These are phyloP conservation scores for Engystomops pustulosus DNA, from an alignment of 2,113 vertebrate genomes.

Conservation along the genomic window DNA sequence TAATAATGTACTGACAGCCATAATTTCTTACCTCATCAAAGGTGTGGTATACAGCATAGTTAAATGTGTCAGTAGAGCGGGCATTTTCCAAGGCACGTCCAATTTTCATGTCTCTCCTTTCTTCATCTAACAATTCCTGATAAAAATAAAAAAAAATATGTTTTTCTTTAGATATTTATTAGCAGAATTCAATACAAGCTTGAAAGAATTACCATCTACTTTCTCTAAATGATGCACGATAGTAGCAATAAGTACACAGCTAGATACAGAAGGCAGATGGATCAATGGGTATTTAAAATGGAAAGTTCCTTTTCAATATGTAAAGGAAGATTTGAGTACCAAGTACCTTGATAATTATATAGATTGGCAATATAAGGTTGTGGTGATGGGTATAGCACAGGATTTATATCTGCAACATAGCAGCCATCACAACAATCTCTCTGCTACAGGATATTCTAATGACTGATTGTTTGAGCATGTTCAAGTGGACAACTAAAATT, in stretches of 20 bases:
- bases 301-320: not conserved
- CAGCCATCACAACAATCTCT: too few species aligned
- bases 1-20: not conserved
- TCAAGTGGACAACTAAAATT: too few species aligned
- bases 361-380: too few species aligned
- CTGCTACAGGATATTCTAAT: too few species aligned
- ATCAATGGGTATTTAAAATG: too few species aligned
- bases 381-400: too few species aligned
- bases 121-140: constrained; percentile 67
- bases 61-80: constrained; percentile 62
- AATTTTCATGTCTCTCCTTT: constrained; percentile 65
- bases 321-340: too few species aligned
- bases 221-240: not conserved
- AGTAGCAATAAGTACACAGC: not conserved
- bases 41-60: constrained; percentile 72
- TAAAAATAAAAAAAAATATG: not conserved
- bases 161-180: too few species aligned
- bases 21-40: constrained; percentile 70
- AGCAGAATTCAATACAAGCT: not conserved
- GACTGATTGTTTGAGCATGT: too few species aligned
- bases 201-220: not conserved
- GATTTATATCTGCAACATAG: too few species aligned
- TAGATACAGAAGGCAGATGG: too few species aligned
- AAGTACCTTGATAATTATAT: too few species aligned
- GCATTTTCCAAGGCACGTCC: not conserved